Percentiles rank a stretch among this genome's conserved stretches.
These are phyloP conservation scores for Petrophora chlorosata DNA, from an alignment of 2,888 invertebrate species.

Conservation along the genomic window DNA sequence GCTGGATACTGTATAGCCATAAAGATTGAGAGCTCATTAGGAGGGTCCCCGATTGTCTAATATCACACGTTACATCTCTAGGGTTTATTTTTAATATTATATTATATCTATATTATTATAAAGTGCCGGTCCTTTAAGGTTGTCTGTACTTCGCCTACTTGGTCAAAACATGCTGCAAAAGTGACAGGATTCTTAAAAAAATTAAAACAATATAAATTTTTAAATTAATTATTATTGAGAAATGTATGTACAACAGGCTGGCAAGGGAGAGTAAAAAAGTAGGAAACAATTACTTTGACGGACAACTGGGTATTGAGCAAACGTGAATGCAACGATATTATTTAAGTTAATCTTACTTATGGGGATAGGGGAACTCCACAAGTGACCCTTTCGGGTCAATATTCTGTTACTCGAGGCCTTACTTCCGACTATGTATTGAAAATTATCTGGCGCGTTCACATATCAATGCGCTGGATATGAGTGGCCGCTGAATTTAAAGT, in stretches of 20 bases:
- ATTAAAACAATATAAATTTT: background rate
- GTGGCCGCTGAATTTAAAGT: background rate
- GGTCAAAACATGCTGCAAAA: no score
- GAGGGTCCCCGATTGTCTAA: slow-evolving; percentile 28
- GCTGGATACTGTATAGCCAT: background rate
- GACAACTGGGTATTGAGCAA: slow-evolving; percentile 3
- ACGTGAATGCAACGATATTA: slow-evolving; percentile 8
- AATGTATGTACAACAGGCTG: slow-evolving; percentile 1
- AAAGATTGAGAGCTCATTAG: slow-evolving; percentile 23
- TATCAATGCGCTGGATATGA: no score
- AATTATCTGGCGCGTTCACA: no score
- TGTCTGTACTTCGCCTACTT: no score
- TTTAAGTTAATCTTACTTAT: slow-evolving; percentile 3
- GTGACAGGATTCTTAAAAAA: no score
- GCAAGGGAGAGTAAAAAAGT: slow-evolving; percentile 11
- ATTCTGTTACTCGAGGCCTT: background rate
- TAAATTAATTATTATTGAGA: slow-evolving; percentile 5
- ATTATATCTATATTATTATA: background rate
- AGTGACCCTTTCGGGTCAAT: background rate
- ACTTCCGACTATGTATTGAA: background rate
- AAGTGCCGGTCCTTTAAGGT: background rate
- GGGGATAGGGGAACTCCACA: background rate
- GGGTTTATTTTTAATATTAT: background rate
- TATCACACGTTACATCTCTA: slow-evolving; percentile 29
- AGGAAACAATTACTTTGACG: slow-evolving; percentile 11